These are phyloP conservation scores for Dioctria rufipes DNA, from an alignment of 2,888 invertebrate genomes.

Conservation along the genomic window DNA sequence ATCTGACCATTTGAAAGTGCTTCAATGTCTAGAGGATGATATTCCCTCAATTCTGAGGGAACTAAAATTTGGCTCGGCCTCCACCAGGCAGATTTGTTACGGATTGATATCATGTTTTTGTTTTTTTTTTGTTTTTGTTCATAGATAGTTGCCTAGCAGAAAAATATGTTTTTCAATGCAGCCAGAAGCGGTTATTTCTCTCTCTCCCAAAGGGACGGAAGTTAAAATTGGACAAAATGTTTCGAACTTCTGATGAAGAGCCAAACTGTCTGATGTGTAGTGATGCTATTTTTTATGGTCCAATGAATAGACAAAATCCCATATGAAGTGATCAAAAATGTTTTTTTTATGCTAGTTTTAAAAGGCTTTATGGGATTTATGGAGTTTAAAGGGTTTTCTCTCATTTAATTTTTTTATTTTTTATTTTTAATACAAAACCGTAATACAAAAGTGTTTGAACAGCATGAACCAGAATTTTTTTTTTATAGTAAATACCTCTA, in stretches of 20 bases:
- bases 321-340: background rate
- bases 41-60: background rate
- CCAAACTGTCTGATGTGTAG: conserved; percentile 12
- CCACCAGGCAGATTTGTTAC: conserved; percentile 15
- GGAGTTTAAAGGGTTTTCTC: too few relatives aligned
- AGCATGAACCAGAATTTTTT: too few relatives aligned
- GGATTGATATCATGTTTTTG: conserved; percentile 12
- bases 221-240: conserved; percentile 19
- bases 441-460: too few relatives aligned
- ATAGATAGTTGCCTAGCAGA: conserved; percentile 12
- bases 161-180: background rate
- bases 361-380: too few relatives aligned
- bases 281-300: conserved; percentile 23
- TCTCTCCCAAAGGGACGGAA: background rate
- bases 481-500: too few relatives aligned
- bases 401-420: too few relatives aligned
- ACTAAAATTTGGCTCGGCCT: conserved; percentile 8
- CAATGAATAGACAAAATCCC: background rate
- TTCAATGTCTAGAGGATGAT: background rate
- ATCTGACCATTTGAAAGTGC: too few relatives aligned
- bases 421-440: too few relatives aligned
- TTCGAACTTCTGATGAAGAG: conserved; percentile 12
- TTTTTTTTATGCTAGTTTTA: background rate
- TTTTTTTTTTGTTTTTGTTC: background rate
- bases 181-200: background rate